These are phyloP conservation scores for Phataginus tetradactyla DNA, from an alignment of 2,797 vertebrate genomes.

Conservation along the genomic window DNA sequence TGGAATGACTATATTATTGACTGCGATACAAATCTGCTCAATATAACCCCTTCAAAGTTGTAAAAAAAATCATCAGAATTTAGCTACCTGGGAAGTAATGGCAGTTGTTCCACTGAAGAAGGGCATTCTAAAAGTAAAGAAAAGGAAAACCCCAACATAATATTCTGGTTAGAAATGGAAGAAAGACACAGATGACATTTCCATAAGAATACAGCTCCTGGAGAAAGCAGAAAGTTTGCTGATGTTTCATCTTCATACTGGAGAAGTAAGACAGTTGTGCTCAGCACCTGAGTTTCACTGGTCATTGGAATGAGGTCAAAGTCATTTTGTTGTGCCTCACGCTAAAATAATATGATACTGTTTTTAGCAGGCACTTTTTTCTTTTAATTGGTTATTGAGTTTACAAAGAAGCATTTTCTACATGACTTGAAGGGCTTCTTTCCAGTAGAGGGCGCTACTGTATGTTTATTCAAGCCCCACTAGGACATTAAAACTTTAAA, in stretches of 20 bases:
- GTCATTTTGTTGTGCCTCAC: not conserved
- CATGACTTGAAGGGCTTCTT: not conserved
- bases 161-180: not conserved
- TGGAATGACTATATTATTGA: not conserved
- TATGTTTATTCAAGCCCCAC: not conserved
- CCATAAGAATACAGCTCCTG: not conserved
- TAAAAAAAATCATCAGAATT: not conserved
- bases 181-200: not conserved
- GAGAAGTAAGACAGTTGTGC: not conserved
- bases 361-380: not conserved
- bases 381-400: not conserved
- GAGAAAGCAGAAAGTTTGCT: not conserved
- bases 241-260: not conserved
- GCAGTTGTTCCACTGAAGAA: not conserved
- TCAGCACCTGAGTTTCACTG: not conserved
- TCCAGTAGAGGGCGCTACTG: constrained; percentile 33
- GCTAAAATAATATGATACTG: not conserved
- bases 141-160: not conserved
- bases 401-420: not conserved
- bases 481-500: not conserved
- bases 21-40: not conserved
- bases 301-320: not conserved
- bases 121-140: not conserved
- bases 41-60: not conserved
- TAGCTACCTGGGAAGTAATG: not conserved